Evolutionary conservation across 2,888 invertebrate species (phyloP).

Genomic region (Ectemnius cavifrons): DNA sequence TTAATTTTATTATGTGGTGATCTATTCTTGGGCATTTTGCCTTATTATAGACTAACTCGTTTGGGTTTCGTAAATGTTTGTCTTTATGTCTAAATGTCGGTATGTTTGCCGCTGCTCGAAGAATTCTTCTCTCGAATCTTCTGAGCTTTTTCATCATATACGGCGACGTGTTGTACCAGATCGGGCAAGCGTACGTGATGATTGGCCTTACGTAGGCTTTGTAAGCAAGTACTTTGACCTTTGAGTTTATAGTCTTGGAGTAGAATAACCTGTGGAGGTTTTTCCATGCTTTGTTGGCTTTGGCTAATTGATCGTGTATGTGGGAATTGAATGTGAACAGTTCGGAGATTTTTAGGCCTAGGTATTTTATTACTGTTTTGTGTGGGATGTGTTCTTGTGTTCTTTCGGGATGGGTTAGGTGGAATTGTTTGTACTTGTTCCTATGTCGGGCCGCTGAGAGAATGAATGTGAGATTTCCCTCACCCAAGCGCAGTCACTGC

Average conservation of each 20-base stretch:
- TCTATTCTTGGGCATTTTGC: background rate
- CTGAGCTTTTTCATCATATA: background rate
- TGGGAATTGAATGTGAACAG: too few relatives aligned
- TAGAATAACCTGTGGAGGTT: too few relatives aligned
- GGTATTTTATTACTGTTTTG: too few relatives aligned
- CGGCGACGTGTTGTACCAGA: background rate
- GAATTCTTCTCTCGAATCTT: background rate
- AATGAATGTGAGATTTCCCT: too few relatives aligned
- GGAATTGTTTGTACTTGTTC: too few relatives aligned
- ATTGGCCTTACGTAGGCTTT: background rate
- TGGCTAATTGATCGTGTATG: too few relatives aligned
- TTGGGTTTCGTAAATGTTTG: background rate
- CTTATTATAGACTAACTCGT: background rate
- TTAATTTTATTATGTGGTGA: background rate
- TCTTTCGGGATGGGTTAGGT: too few relatives aligned
- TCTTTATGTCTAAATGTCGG: background rate
- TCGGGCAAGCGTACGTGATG: background rate
- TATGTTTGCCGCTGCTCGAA: background rate
- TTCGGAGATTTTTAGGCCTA: too few relatives aligned
- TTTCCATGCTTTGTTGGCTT: too few relatives aligned
- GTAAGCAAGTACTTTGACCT: background rate
- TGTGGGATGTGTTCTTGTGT: too few relatives aligned
- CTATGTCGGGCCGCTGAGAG: too few relatives aligned
- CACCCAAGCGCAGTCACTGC: too few relatives aligned
- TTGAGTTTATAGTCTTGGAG: constrained; percentile 4